A percentile compares a stretch with the other conserved stretches of the same genome.
These are phyloP conservation scores for Cyprinodon diabolis DNA, from an alignment of 2,797 vertebrate species.

Conservation along the genomic window DNA sequence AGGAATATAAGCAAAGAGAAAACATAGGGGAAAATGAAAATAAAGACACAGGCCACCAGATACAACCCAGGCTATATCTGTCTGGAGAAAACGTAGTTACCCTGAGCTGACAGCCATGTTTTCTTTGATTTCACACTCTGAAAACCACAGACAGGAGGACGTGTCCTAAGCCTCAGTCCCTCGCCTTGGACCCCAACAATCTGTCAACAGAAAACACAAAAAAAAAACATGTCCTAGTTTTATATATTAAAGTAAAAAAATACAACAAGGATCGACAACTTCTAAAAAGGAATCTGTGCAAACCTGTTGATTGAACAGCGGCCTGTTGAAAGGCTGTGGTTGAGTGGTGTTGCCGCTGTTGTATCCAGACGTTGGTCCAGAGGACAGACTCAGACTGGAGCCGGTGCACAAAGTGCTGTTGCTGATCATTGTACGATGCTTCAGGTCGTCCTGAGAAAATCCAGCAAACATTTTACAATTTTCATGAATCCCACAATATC, in stretches of 20 bases:
- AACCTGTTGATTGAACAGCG: conserved; percentile 63
- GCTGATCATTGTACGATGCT: conserved; percentile 84
- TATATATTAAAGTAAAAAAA: too few species aligned
- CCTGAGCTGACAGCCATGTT: conserved; percentile 76
- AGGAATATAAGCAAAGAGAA: background rate
- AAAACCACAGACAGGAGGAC: conserved; percentile 78
- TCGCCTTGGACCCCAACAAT: conserved; percentile 60
- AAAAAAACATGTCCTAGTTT: background rate
- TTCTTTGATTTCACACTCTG: conserved; percentile 72
- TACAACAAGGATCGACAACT: background rate
- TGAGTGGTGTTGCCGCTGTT: conserved; percentile 87
- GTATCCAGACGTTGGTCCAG: conserved; percentile 94
- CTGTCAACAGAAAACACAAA: conserved; percentile 50
- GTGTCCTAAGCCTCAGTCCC: conserved; percentile 72
- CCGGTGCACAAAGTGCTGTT: conserved; percentile 89
- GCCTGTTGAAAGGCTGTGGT: conserved; percentile 55
- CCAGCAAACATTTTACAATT: background rate
- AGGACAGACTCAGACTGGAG: conserved; percentile 92
- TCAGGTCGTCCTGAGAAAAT: conserved; percentile 85
- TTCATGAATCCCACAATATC: background rate
- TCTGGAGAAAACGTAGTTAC: conserved; percentile 70
- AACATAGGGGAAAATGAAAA: background rate
- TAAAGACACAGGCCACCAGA: background rate
- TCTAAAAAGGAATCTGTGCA: background rate
- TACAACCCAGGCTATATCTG: background rate